phyloP scores from a whole-genome alignment of 53 echinoderm and acorn worm genomes.

The Apostichopus leukothele region DNA sequence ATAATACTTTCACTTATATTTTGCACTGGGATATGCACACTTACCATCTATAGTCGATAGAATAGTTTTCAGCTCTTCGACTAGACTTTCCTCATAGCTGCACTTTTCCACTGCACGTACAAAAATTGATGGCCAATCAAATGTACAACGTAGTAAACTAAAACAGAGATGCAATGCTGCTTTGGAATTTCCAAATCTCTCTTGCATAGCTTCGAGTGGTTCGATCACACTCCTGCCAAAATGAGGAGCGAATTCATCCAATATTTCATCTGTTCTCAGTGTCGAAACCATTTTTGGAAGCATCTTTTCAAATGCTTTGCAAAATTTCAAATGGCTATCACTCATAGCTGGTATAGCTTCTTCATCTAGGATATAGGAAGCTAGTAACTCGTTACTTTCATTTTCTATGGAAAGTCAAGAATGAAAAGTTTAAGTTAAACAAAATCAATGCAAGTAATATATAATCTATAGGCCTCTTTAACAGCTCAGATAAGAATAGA shows the following conservation, averaged over 20 bases:
- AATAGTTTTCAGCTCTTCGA: not conserved
- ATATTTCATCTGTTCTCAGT: not conserved
- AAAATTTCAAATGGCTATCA: not conserved
- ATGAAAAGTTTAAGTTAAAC: too few relatives aligned
- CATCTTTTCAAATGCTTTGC: not conserved
- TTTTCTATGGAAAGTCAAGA: not conserved
- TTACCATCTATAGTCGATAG: not conserved
- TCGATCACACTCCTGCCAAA: not conserved
- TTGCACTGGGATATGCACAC: not conserved
- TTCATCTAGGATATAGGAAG: not conserved
- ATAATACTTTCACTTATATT: too few relatives aligned
- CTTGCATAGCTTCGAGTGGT: not conserved
- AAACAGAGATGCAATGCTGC: not conserved
- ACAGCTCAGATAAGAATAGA: too few relatives aligned
- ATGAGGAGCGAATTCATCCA: not conserved
- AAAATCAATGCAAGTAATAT: too few relatives aligned
- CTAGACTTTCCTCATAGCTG: not conserved
- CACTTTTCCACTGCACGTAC: not conserved
- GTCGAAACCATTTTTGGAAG: not conserved
- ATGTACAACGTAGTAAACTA: not conserved
- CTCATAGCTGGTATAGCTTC: not conserved
- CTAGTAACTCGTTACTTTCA: not conserved
- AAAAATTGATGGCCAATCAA: not conserved
- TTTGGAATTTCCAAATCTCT: not conserved
- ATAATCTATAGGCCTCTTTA: too few relatives aligned